phyloP scores from a whole-genome alignment of 2,888 invertebrate species.

The Abrostola triplasia region DNA sequence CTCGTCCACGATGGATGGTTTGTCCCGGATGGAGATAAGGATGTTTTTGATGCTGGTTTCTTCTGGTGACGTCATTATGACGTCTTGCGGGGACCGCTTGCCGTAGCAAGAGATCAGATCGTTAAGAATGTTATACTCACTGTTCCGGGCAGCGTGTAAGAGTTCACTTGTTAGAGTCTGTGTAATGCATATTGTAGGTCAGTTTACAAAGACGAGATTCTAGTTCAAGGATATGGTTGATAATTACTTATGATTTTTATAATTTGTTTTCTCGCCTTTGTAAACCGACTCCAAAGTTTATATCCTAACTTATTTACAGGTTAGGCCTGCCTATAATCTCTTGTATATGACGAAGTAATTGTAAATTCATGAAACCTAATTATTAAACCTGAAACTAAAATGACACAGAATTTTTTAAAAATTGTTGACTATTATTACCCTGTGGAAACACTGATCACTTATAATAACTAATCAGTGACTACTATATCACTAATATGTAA shows the following conservation, averaged over 20 bases:
- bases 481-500: too few species aligned
- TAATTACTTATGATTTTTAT: neutral
- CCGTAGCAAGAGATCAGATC: conserved; percentile 72
- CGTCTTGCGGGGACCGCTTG: conserved; percentile 83
- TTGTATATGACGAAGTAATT: too few species aligned
- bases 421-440: too few species aligned
- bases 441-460: too few species aligned
- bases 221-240: neutral
- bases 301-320: too few species aligned
- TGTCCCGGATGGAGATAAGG: conserved; percentile 80
- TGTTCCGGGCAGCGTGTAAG: conserved; percentile 65
- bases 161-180: conserved; percentile 58
- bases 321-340: too few species aligned
- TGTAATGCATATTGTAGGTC: conserved; percentile 45
- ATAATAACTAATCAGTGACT: too few species aligned
- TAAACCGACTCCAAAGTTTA: neutral
- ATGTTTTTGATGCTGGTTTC: conserved; percentile 82
- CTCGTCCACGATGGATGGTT: conserved; percentile 77
- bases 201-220: conserved; percentile 11
- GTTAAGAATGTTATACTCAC: conserved; percentile 84
- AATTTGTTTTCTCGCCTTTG: neutral
- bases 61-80: conserved; percentile 84
- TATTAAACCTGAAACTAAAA: too few species aligned
- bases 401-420: too few species aligned
- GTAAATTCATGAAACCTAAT: too few species aligned